Evolutionary conservation across 2,113 vertebrate species (phyloP).

Genomic region (mouse (Mus musculus)): DNA sequence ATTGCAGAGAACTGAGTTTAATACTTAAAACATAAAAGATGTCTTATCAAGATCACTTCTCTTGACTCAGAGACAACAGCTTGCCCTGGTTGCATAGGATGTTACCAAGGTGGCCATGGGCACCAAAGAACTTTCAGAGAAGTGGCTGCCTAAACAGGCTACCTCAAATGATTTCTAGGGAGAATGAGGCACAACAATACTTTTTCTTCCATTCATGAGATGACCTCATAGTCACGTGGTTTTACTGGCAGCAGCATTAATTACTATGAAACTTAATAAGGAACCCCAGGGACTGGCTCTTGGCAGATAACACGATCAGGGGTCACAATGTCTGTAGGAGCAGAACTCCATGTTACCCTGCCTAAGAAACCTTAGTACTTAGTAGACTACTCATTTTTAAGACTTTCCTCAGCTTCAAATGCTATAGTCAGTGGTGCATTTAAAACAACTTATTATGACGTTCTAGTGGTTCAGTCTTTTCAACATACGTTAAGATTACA

Average conservation of each 20-base stretch:
- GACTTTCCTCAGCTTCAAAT: neutral
- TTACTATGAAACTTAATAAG: constrained; percentile 49
- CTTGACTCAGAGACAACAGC: neutral
- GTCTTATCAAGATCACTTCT: neutral
- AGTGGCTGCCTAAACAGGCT: neutral
- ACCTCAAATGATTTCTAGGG: constrained; percentile 53
- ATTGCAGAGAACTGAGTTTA: neutral
- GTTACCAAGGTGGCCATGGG: neutral
- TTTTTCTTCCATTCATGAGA: constrained; percentile 76
- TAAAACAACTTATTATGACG: constrained; percentile 60
- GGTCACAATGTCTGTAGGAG: constrained; percentile 36
- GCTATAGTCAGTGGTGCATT: constrained; percentile 17
- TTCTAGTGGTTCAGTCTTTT: neutral
- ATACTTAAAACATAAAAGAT: neutral
- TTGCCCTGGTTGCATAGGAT: neutral
- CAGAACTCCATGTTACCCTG: constrained; percentile 1
- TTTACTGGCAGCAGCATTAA: constrained; percentile 59
- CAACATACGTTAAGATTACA: constrained; percentile 17
- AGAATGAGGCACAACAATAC: constrained; percentile 26
- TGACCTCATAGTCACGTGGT: constrained; percentile 71
- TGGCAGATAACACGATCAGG: constrained; percentile 47
- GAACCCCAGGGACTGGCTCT: constrained; percentile 57
- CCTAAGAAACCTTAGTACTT: neutral
- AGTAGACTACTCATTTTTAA: constrained; percentile 27
- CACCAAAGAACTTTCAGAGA: neutral